Conservation (phyloP, 2,113 vertebrate genomes). For the Sinocyclocheilus grahami region DNA sequence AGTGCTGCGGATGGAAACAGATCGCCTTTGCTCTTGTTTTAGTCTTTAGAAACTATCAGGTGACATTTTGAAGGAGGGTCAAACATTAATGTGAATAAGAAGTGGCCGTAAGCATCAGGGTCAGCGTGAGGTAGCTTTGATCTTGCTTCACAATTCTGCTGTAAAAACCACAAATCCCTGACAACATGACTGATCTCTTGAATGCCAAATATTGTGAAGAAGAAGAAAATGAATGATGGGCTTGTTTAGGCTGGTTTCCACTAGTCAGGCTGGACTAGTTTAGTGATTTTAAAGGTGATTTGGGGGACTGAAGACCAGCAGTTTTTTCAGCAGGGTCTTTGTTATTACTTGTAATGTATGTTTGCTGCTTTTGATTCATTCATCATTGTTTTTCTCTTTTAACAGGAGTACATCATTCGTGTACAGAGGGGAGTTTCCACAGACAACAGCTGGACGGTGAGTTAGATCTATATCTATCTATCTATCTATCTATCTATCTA, state of each 20-base stretch:
- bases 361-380: neutral
- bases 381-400: constrained; percentile 31
- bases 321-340: neutral
- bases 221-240: neutral
- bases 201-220: neutral
- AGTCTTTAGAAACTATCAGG: neutral
- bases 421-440: constrained; percentile 93
- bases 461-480: neutral
- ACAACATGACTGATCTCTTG: neutral
- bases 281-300: neutral
- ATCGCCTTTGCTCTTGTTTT: neutral
- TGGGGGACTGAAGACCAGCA: neutral
- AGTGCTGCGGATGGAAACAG: neutral
- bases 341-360: constrained; percentile 32
- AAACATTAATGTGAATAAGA: constrained; percentile 33
- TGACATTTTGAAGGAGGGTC: constrained; percentile 16
- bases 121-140: neutral
- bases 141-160: neutral
- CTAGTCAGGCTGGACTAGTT: neutral
- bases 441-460: constrained; percentile 98
- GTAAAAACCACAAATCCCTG: neutral
- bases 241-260: neutral
- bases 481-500: neutral
- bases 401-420: constrained; percentile 94
- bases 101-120: neutral